Base-by-base conservation (phyloP, 2,797 vertebrate genomes). In the Cynodonichthys magdalenae region DNA sequence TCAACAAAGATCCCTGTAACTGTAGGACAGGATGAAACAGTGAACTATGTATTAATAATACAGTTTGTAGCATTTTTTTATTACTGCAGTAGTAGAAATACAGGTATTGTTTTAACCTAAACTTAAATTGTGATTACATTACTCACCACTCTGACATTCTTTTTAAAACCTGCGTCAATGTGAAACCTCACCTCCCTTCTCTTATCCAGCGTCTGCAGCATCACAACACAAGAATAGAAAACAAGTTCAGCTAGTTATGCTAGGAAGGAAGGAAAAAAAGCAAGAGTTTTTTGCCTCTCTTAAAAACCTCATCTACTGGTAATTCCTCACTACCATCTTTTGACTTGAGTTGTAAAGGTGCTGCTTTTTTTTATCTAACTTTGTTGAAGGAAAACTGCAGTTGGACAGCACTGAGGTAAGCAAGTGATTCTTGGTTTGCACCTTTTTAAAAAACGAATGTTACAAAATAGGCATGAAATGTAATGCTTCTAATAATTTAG, bases 181-280 rank as follows among this genome's bases (percentile, higher is more conserved):
- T 53, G 14, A 20, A 9, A 3, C 11, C 51, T n/a, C 50, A 42
- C 39, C 27, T n/a, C 3, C 4, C 8, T 1, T 18, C 34, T 27
- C 6, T 29, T 19, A 20, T 52, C 4, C 14, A 6, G 3, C 9
- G 36, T 3, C 6, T 20, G 15, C 29, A 41, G 53, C 1, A 10
- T 31, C 55, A 42, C n/a, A 44, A 59, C 49, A 36, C 57, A 61
- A 50, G 15, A 61, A 46, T 24, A 8, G 56, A 52, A 39, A 85
- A 86, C 87, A 60, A 66, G 82, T 81, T 34, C 5, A 34, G 17
- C 85, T 52, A 74, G 80, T 78, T 76, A 9, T 24, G 53, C 56
- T 18, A 66, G 14, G 18, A 0, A 15, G 53, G 64, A 0, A 58
- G 68, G 74, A 52, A 58, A 62, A 74, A 75, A 61, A 54, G 7